phyloP scores from a whole-genome alignment of 2,888 invertebrate genomes.

The Tupiocoris notatus region DNA sequence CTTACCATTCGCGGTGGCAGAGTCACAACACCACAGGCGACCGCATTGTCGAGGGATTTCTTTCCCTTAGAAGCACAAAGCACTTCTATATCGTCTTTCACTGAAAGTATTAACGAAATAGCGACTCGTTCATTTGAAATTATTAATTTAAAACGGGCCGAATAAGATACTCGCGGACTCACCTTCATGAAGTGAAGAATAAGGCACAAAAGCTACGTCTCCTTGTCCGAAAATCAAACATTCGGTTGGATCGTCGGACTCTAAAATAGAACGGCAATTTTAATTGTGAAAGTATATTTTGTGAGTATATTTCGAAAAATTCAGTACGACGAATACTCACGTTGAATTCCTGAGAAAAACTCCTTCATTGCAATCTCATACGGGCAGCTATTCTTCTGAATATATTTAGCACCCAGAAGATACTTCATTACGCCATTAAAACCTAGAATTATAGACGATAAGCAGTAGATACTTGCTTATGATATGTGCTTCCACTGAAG shows the following conservation, averaged over 20 bases:
- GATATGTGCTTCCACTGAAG: no score
- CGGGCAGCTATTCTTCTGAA: constrained; percentile 60
- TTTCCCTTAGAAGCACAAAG: constrained; percentile 66
- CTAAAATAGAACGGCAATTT: constrained; percentile 39
- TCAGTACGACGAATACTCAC: no score
- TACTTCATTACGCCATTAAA: constrained; percentile 58
- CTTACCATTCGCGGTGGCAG: constrained; percentile 62
- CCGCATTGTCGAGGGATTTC: constrained; percentile 58
- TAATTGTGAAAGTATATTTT: no score
- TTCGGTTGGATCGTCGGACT: constrained; percentile 46
- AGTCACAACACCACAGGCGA: constrained; percentile 63
- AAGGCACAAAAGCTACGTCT: constrained; percentile 57
- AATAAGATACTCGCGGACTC: no score
- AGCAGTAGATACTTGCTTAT: no score
- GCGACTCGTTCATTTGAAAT: not conserved
- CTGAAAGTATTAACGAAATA: constrained; percentile 10
- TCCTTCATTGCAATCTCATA: constrained; percentile 61
- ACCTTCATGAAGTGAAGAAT: constrained; percentile 41
- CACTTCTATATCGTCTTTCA: constrained; percentile 54
- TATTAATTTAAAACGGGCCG: not conserved
- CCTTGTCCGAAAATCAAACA: constrained; percentile 56
- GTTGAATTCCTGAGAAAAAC: constrained; percentile 60
- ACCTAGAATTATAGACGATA: constrained; percentile 53
- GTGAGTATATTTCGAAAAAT: no score
- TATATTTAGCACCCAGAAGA: constrained; percentile 61